Conservation (phyloP, 2,113 vertebrate species). For the Caracal caracal region DNA sequence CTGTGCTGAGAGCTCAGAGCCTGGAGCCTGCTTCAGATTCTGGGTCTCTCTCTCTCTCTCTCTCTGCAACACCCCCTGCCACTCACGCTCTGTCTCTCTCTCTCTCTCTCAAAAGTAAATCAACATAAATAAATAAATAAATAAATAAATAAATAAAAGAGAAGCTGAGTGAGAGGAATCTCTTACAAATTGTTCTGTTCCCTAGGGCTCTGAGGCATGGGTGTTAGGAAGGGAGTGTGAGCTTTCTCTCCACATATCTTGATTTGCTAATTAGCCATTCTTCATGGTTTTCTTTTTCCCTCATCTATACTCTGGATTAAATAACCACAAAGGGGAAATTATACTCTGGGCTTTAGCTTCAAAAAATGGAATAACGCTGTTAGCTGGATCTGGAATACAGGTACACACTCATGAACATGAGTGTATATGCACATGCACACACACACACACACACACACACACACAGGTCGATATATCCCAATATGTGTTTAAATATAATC, state of each 20-base stretch:
- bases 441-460: neutral
- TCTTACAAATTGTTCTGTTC: neutral
- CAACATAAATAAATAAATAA: no score
- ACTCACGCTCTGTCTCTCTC: no score
- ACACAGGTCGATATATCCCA: neutral
- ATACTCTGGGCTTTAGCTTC: neutral
- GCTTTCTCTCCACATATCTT: neutral
- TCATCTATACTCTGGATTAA: neutral
- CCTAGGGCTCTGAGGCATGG: neutral
- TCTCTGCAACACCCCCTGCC: no score
- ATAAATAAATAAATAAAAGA: neutral
- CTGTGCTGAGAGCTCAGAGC: no score
- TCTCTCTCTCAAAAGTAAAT: no score
- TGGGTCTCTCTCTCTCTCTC: no score
- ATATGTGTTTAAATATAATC: neutral
- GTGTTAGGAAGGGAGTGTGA: fast-evolving
- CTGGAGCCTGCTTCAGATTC: no score
- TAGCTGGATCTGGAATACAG: neutral
- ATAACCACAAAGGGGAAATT: neutral
- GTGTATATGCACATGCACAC: no score
- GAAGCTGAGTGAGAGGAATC: neutral
- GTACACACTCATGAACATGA: fast-evolving
- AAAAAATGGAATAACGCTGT: neutral
- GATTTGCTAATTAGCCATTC: neutral
- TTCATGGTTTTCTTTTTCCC: neutral